Percentiles rank a stretch among this genome's conserved stretches.
These are phyloP conservation scores for Hermetia illucens DNA, from an alignment of 1,140 invertebrate genomes.

Conservation along the genomic window DNA sequence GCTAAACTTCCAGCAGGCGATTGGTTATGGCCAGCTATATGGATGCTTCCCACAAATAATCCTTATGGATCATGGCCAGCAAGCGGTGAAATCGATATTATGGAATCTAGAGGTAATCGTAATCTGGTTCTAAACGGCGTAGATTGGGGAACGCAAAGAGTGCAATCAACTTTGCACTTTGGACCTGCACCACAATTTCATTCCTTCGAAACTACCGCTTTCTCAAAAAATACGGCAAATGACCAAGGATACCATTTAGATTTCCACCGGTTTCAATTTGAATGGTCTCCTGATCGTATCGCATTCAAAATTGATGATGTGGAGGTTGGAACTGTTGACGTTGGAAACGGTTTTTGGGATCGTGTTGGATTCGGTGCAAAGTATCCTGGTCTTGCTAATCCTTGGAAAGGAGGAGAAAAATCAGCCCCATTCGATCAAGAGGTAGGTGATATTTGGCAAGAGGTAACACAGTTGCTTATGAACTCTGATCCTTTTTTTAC, in stretches of 20 bases:
- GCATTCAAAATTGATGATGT: slow-evolving; percentile 13
- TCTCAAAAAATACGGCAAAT: slow-evolving; percentile 13
- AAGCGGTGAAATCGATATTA: slow-evolving; percentile 39
- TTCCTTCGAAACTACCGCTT: slow-evolving; percentile 25
- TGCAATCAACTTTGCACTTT: slow-evolving; percentile 36
- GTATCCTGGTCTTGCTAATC: slow-evolving; percentile 14
- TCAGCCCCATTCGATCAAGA: slow-evolving; percentile 42
- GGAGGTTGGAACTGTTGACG: slow-evolving; percentile 15
- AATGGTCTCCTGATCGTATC: slow-evolving; percentile 11
- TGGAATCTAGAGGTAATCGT: slow-evolving; percentile 43
- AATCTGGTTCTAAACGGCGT: slow-evolving; percentile 28
- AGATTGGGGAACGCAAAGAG: slow-evolving; percentile 31
- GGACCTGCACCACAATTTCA: slow-evolving; percentile 33
- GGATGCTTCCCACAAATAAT: slow-evolving; percentile 42
- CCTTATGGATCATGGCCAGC: slow-evolving; percentile 39
- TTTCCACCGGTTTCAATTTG: slow-evolving; percentile 15
- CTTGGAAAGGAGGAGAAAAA: slow-evolving; percentile 26
- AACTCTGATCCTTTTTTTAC: no score
- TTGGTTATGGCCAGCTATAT: slow-evolving; percentile 58
- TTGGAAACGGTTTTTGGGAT: slow-evolving; percentile 24
- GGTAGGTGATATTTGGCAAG: no score
- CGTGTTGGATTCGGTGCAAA: slow-evolving; percentile 15
- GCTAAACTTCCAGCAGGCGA: slow-evolving; percentile 57
- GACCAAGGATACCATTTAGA: slow-evolving; percentile 14
- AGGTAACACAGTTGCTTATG: no score